Evolutionary conservation across 2,797 vertebrate genomes (phyloP), one percentile per base, ranked within the genome.

Genomic region (Margarornis squamiger): DNA sequence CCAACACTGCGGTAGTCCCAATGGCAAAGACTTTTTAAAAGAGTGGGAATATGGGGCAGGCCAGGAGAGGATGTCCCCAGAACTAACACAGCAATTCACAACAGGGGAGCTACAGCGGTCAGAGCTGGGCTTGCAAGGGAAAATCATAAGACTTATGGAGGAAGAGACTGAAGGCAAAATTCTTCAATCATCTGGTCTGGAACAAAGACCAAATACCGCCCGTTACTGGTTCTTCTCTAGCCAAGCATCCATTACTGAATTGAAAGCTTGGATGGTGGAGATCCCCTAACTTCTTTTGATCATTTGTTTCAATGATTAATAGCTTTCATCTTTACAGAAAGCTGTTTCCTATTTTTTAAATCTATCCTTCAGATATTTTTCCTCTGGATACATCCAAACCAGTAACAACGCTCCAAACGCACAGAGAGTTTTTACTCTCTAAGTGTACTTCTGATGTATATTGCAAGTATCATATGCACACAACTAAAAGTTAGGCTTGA

Each of bases 231-330:
- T 81, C 73, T 88, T 73, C 79, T 92, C 41, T 2, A 75, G 67
- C 45, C 92, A 81, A 78, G 51, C 73, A 76, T 65, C 59, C 19
- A 4, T 45, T 63, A 70, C 38, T 55, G 67, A 86, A 79, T 2
- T 90, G 76, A 92, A 92, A 82, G 59, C 55, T 52, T 82, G 70
- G 36, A 89, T 66, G 52, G 67, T 54, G 52, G 73, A 75, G 62
- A 67, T 81, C 20, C 29, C 39, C 55, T 86, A 72, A 82, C 36
- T 86, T 58, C 76, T 86, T 81, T 57, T 51, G 54, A 86, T 62
- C 70, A 34, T 94, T 92, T 87, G 65, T 89, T 88, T 80, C 79
- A 58, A 9, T n/a, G 68, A 92, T 86, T 88, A 94, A 93, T 75
- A 80, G 63, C 70, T 77, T 52, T 75, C 92, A 81, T 68, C 76